Conservation (phyloP, 2,113 vertebrate genomes). For the Okapia johnstoni region DNA sequence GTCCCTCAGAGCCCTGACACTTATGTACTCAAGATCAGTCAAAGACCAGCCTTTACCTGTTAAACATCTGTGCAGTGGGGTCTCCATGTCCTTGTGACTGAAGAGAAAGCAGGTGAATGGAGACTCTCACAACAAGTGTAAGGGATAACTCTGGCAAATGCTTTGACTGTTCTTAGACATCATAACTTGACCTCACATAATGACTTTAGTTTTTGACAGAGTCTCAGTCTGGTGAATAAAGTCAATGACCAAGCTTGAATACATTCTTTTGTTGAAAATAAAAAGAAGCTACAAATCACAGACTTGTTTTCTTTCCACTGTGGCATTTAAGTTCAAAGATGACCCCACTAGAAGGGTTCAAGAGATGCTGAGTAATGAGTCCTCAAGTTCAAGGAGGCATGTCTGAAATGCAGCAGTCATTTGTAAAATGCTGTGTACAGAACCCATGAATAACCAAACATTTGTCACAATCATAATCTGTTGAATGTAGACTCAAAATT, state of each 20-base stretch:
- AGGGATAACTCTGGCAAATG: background rate
- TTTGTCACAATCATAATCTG: background rate
- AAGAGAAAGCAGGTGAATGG: background rate
- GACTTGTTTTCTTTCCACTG: background rate
- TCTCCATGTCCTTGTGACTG: background rate
- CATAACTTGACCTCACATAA: background rate
- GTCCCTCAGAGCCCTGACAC: too few relatives aligned
- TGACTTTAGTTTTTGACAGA: background rate
- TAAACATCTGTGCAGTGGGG: too few relatives aligned
- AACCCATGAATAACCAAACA: background rate
- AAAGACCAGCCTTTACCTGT: background rate
- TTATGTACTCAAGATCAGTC: background rate
- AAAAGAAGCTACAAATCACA: background rate
- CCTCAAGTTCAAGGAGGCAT: background rate
- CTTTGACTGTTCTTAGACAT: rapidly evolving
- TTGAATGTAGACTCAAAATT: background rate
- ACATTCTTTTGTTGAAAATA: background rate
- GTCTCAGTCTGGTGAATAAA: background rate
- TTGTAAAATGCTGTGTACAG: rapidly evolving
- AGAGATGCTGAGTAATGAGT: background rate
- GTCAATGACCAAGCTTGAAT: background rate
- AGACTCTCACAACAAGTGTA: background rate
- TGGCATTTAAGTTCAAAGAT: background rate
- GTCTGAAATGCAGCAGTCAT: background rate
- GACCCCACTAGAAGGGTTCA: background rate